Evolutionary conservation across 1,140 invertebrate species (phyloP), one percentile per base, ranked within the genome.

Genomic region (Drosophila subobscura): DNA sequence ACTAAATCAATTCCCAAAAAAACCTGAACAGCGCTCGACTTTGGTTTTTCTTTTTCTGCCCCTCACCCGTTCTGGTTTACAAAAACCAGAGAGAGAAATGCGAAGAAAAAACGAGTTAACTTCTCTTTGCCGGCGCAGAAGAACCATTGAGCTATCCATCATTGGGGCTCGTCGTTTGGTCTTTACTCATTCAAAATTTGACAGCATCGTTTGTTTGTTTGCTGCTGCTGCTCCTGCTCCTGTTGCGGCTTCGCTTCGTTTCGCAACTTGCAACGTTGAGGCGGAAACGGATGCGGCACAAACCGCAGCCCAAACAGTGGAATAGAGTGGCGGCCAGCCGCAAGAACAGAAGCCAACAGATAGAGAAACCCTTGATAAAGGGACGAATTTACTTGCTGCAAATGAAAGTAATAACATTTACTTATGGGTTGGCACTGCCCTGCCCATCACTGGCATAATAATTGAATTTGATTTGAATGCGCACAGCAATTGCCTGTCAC

Each of bases 101-200:
- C 4, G 53, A 37, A 53, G 41, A 54, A 64, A 66, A 68, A 52
- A 51, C 54, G 52, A 75, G 58, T 56, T 78, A 22, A 25, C 71
- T 68, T 55, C 47, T 55, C 33, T 10, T 37, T 41, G 50, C 49
- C 45, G 7, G 22, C 16, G 16, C 16, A 23, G 61, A 54, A 76
- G 54, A 12, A 53, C 75, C 79, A 76, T 85, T 80, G 52, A 65
- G 63, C 84, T 79, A 88, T 88, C 84, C 67, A 88, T 88, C 83
- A 88, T 77, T 72, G 79, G 25, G 33, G 72, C 66, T 89, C 79
- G 71, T 83, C 83, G 83, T 79, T 86, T 77, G 79, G 78, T 88
- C 84, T 88, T 89, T 88, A 88, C 84, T 88, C 83, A 88, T 88
- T 88, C 79, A 88, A 88, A 88, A 88, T 88, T 83, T 88, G 83